Evolutionary conservation across 2,888 invertebrate species (phyloP).

Genomic region (Camptogramma bilineatum): DNA sequence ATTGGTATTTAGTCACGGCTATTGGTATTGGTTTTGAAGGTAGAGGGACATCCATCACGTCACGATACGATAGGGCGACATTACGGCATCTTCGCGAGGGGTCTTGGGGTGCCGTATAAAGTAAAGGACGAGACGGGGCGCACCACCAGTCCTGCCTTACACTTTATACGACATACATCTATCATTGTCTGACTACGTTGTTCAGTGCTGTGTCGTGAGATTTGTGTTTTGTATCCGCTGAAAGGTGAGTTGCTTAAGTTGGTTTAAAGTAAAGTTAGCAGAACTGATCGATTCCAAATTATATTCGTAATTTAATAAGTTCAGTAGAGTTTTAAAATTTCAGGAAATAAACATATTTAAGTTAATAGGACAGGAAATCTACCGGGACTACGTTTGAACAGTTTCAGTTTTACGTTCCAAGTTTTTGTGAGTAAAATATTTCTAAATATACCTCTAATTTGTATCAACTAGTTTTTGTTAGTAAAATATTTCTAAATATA

Average conservation of each 20-base stretch:
- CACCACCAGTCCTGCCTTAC: conserved; percentile 69
- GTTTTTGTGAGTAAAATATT: no score
- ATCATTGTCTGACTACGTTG: conserved; percentile 62
- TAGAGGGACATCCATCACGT: conserved; percentile 57
- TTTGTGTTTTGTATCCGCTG: conserved; percentile 58
- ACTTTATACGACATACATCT: conserved; percentile 56
- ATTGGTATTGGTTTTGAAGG: conserved; percentile 54
- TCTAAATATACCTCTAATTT: no score
- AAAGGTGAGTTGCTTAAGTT: conserved; percentile 62
- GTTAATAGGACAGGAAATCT: no score
- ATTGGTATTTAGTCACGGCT: conserved; percentile 59
- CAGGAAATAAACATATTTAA: neutral
- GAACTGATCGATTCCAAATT: neutral
- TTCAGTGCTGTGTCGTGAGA: conserved; percentile 68
- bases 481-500: no score
- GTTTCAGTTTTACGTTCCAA: no score
- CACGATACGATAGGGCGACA: conserved; percentile 70
- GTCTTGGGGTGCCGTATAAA: conserved; percentile 73
- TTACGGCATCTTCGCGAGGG: conserved; percentile 69
- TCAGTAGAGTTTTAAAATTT: neutral
- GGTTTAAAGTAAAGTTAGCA: neutral
- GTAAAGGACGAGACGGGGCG: conserved; percentile 63
- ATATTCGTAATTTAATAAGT: neutral
- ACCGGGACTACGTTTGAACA: no score
- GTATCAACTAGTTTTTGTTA: no score